These are phyloP conservation scores for Phalacrocorax brasilianus DNA, from an alignment of 2,113 vertebrate species.

Conservation along the genomic window DNA sequence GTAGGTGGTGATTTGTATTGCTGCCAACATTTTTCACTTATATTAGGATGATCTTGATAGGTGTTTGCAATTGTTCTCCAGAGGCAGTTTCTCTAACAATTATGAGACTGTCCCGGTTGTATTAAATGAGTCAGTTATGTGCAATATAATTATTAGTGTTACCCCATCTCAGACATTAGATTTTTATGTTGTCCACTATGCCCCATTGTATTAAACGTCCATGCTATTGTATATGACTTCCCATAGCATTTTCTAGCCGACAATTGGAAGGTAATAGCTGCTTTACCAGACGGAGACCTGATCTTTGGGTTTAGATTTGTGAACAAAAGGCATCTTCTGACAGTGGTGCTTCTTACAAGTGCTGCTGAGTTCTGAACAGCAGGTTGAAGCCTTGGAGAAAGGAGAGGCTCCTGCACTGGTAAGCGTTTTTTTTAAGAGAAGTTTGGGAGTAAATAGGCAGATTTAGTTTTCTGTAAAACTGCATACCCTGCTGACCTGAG, in stretches of 20 bases:
- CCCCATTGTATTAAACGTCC: neutral
- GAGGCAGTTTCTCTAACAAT: neutral
- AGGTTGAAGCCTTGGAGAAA: neutral
- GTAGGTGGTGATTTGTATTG: neutral
- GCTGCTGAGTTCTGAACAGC: neutral
- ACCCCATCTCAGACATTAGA: neutral
- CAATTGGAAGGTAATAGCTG: neutral
- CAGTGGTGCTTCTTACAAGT: neutral
- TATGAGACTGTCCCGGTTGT: neutral
- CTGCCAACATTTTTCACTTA: conserved; percentile 4
- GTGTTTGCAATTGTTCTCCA: neutral
- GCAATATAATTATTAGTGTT: neutral
- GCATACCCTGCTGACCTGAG: neutral
- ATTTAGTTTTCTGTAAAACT: neutral
- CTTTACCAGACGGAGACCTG: neutral
- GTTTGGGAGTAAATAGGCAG: neutral
- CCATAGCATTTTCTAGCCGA: neutral
- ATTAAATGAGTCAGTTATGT: neutral
- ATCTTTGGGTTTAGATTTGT: neutral
- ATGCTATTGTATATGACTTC: rapidly evolving
- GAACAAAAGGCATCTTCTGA: neutral
- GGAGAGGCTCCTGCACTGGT: neutral
- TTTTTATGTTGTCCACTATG: neutral
- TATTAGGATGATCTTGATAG: neutral
- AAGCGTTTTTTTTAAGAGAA: neutral